A percentile compares a stretch with the other conserved stretches of the same genome.
phyloP scores from a whole-genome alignment of 2,888 invertebrate species.

The Luperina nickerlii region DNA sequence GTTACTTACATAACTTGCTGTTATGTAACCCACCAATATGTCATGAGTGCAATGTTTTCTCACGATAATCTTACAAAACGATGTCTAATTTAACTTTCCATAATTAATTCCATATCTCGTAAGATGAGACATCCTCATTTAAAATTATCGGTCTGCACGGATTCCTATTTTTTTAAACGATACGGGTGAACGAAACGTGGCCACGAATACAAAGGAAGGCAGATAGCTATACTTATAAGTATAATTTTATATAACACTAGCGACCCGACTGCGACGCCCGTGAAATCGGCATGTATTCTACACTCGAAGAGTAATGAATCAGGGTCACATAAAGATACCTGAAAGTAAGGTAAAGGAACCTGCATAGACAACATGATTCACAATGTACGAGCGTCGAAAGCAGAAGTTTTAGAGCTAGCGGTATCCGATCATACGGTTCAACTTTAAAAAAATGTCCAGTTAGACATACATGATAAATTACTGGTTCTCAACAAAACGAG shows the following conservation, averaged over 20 bases:
- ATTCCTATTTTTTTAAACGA: not conserved
- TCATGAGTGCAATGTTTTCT: not conserved
- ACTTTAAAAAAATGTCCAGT: not conserved
- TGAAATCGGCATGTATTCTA: not conserved
- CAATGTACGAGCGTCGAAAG: not conserved
- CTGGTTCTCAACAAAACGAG: conserved; percentile 7
- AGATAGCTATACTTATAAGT: not conserved
- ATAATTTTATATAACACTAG: conserved; percentile 7
- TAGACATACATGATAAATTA: not conserved
- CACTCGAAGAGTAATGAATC: too few relatives aligned
- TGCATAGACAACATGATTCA: conserved; percentile 3
- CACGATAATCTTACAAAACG: not conserved
- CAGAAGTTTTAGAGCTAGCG: not conserved
- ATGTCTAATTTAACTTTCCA: not conserved
- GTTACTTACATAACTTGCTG: not conserved
- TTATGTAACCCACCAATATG: not conserved
- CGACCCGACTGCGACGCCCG: not conserved
- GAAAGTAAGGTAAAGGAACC: not conserved
- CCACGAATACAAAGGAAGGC: not conserved
- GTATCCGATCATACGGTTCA: not conserved
- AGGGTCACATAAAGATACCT: too few relatives aligned
- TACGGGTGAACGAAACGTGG: not conserved
- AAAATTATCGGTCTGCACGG: not conserved
- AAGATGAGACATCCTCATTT: conserved; percentile 2
- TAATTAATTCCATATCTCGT: not conserved